phyloP scores from a whole-genome alignment of 1,140 invertebrate genomes.

The Diabrotica virgifera region DNA sequence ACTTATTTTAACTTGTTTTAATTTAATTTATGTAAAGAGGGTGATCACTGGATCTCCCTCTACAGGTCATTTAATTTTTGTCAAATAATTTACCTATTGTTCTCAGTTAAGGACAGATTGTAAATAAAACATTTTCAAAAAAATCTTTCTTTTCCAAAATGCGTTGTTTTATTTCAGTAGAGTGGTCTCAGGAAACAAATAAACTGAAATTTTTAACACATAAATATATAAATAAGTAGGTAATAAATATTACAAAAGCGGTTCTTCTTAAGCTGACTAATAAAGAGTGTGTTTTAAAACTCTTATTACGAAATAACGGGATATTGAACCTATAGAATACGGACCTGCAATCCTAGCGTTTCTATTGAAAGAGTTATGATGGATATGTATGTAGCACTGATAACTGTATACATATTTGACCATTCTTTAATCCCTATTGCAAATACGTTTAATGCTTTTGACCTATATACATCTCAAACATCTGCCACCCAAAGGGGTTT shows the following conservation, averaged over 20 bases:
- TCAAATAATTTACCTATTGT: no score
- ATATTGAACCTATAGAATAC: background rate
- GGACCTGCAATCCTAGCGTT: slow-evolving; percentile 27
- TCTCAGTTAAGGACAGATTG: no score
- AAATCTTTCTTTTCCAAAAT: no score
- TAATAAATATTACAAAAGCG: background rate
- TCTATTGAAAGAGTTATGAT: slow-evolving; percentile 30
- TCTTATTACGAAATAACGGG: background rate
- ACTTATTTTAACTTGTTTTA: no score
- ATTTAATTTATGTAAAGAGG: no score
- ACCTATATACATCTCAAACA: slow-evolving; percentile 35
- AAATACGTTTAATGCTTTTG: slow-evolving; percentile 36
- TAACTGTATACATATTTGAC: slow-evolving; percentile 38
- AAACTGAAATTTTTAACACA: background rate
- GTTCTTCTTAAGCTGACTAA: background rate
- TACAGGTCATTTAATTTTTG: no score
- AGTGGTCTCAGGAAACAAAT: no score
- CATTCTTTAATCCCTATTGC: slow-evolving; percentile 35
- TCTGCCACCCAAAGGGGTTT: slow-evolving; percentile 36
- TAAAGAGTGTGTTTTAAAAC: background rate
- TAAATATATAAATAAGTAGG: background rate
- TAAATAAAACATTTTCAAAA: no score
- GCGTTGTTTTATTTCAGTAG: no score
- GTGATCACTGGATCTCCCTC: no score
- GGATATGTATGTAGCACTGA: slow-evolving; percentile 33